phyloP scores from a whole-genome alignment of 2,113 vertebrate genomes.

The Charina bottae region DNA sequence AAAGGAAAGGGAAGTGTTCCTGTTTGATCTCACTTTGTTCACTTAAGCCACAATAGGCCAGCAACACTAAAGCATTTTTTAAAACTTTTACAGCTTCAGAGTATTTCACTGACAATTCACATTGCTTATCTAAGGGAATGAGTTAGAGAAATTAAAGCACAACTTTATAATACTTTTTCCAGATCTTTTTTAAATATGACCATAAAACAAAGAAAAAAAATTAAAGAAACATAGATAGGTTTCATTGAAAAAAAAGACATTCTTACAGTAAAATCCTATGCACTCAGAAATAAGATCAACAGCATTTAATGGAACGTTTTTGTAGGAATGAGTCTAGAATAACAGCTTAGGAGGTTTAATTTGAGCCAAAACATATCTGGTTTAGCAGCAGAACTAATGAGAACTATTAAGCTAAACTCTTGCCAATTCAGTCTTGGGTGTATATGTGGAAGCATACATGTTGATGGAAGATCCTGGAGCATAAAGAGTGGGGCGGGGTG shows the following conservation, averaged over 20 bases:
- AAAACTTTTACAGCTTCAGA: neutral
- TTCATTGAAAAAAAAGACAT: neutral
- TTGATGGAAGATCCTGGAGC: too few species aligned
- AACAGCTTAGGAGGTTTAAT: neutral
- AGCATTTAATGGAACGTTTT: too few species aligned
- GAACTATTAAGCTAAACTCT: too few species aligned
- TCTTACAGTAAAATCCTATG: neutral
- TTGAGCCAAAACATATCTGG: neutral
- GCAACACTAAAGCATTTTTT: neutral
- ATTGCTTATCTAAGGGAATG: neutral
- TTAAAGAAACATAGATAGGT: neutral
- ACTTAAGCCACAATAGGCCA: neutral
- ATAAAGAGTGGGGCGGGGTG: too few species aligned
- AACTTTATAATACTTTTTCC: neutral
- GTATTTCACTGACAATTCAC: neutral
- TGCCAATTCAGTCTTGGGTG: too few species aligned
- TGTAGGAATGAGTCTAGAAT: too few species aligned
- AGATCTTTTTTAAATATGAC: too few species aligned
- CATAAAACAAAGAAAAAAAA: neutral
- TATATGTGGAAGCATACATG: too few species aligned
- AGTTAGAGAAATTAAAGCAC: neutral
- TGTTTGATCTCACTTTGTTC: constrained; percentile 8
- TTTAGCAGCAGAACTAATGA: neutral
- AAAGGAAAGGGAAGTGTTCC: neutral
- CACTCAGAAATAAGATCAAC: too few species aligned